Evolutionary conservation across 1,140 invertebrate genomes (phyloP).

Genomic region (Uloborus diversus): DNA sequence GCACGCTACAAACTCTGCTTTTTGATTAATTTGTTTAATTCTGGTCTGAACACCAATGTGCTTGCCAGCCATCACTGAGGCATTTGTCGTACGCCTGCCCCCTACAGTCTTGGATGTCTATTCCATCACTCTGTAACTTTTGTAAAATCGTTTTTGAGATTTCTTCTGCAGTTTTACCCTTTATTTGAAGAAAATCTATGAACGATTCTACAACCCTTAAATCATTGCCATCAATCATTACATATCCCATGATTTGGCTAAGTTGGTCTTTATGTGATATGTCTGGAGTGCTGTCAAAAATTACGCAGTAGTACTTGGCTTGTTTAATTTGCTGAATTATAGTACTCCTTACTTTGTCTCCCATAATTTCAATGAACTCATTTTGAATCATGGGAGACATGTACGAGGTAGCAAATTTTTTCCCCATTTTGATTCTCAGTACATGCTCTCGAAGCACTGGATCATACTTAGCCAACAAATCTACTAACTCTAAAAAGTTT

Average conservation of each 20-base stretch:
- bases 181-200: constrained; percentile 31
- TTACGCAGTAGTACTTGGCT: constrained; percentile 47
- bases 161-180: constrained; percentile 28
- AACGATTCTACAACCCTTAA: constrained; percentile 25
- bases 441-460: constrained; percentile 46
- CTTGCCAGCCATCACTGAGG: constrained; percentile 12
- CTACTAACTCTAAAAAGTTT: constrained; percentile 50
- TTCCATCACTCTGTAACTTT: constrained; percentile 12
- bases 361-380: constrained; percentile 45
- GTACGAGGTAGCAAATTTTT: constrained; percentile 1
- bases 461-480: constrained; percentile 51
- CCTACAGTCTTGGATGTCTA: constrained; percentile 38
- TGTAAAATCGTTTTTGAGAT: constrained; percentile 28
- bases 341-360: constrained; percentile 13
- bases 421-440: neutral
- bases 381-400: constrained; percentile 50
- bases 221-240: constrained; percentile 22
- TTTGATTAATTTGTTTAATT: constrained; percentile 25
- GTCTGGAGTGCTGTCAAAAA: constrained; percentile 54
- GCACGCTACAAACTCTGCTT: constrained; percentile 21
- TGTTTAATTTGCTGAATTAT: constrained; percentile 30
- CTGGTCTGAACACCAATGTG: constrained; percentile 9
- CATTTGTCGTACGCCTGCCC: constrained; percentile 56
- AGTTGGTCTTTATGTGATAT: constrained; percentile 54
- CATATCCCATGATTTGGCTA: constrained; percentile 52